These are phyloP conservation scores for Cathartes aura DNA, from an alignment of 2,113 vertebrate species.

Conservation along the genomic window DNA sequence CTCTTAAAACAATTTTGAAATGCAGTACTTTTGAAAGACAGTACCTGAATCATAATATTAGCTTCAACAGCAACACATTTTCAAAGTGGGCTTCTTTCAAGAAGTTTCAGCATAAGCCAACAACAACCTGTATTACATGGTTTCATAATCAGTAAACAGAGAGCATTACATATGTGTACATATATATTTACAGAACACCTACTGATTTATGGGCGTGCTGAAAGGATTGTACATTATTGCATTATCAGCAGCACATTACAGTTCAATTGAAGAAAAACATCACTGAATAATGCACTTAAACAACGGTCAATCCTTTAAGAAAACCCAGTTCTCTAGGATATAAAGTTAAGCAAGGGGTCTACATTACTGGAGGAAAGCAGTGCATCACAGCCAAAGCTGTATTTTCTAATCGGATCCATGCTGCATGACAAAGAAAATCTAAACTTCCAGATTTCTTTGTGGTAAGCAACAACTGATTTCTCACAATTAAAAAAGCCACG, in stretches of 20 bases:
- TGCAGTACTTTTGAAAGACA: constrained; percentile 87
- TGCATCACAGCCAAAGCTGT: constrained; percentile 40
- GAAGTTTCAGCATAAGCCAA: constrained; percentile 90
- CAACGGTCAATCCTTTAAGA: constrained; percentile 71
- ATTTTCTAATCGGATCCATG: constrained; percentile 2
- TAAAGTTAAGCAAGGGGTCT: constrained; percentile 83
- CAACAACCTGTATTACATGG: constrained; percentile 90
- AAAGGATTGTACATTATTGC: constrained; percentile 71
- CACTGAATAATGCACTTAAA: constrained; percentile 67
- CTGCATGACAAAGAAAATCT: not conserved
- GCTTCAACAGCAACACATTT: constrained; percentile 90
- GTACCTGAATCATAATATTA: constrained; percentile 90
- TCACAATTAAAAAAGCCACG: not conserved
- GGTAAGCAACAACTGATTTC: not conserved
- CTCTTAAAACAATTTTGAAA: constrained; percentile 82
- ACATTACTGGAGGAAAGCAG: constrained; percentile 76
- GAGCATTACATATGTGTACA: constrained; percentile 80
- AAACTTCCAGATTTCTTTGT: not conserved
- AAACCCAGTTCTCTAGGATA: constrained; percentile 71
- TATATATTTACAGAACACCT: constrained; percentile 78
- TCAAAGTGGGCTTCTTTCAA: constrained; percentile 89
- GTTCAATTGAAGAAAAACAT: not conserved
- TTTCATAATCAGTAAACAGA: constrained; percentile 91
- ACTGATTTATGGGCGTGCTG: constrained; percentile 71
- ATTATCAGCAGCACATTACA: constrained; percentile 48